These are phyloP conservation scores for Otolemur crassicaudatus DNA, from an alignment of 2,797 vertebrate genomes.

Conservation along the genomic window DNA sequence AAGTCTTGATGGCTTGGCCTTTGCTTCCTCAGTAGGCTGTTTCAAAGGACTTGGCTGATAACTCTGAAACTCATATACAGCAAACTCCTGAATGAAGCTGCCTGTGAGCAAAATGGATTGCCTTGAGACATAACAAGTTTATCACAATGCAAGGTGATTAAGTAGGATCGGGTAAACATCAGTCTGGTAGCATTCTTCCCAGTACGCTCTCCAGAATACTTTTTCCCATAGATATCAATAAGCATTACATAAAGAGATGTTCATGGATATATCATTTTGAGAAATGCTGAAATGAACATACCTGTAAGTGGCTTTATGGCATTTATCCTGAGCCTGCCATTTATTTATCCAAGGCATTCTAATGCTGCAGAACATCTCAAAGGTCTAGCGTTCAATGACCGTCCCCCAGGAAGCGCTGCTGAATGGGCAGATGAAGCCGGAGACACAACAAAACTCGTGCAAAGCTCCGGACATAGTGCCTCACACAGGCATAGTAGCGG, in stretches of 20 bases:
- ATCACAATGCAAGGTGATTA: not conserved
- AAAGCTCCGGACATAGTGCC: not conserved
- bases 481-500: not conserved
- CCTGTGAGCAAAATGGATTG: slow-evolving; percentile 19
- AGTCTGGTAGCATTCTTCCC: slow-evolving; percentile 25
- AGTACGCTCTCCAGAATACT: slow-evolving; percentile 6
- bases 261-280: not conserved
- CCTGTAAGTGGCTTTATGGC: not conserved
- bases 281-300: slow-evolving; percentile 40
- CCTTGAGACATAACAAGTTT: not conserved
- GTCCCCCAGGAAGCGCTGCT: not conserved
- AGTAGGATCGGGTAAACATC: slow-evolving; percentile 9
- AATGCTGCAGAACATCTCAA: slow-evolving; percentile 41
- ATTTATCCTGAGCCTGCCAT: slow-evolving; percentile 8
- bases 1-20: not conserved
- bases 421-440: not conserved
- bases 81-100: not conserved
- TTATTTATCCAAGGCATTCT: slow-evolving; percentile 16
- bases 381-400: not conserved
- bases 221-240: slow-evolving; percentile 4
- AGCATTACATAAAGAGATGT: not conserved
- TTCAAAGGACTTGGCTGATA: not conserved
- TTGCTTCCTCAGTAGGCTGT: not conserved
- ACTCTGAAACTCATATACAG: not conserved
- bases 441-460: not conserved